Conservation (phyloP, 2,797 vertebrate species). For the Enteromius treurensis region DNA sequence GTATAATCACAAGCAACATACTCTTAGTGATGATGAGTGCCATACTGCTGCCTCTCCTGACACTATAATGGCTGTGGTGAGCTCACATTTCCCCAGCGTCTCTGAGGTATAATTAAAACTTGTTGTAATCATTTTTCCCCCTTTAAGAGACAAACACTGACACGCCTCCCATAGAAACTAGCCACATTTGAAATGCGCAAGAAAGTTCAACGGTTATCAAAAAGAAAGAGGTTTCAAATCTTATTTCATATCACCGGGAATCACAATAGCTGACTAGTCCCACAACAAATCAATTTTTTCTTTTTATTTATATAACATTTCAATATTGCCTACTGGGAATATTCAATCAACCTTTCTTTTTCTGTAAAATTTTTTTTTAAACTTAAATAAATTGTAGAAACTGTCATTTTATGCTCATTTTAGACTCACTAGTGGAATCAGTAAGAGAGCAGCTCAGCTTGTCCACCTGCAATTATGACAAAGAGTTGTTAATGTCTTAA, state of each 20-base stretch:
- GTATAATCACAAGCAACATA: conserved; percentile 47
- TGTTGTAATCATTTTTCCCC: conserved; percentile 54
- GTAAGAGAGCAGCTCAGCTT: neutral
- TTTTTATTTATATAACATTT: neutral
- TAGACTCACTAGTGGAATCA: neutral
- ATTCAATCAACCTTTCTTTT: neutral
- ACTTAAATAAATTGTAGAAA: neutral
- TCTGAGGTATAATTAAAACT: conserved; percentile 66
- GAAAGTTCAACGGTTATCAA: neutral
- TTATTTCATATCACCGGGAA: neutral
- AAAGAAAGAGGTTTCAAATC: neutral
- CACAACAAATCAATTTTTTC: neutral
- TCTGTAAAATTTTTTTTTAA: too few relatives aligned
- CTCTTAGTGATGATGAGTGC: conserved; percentile 31
- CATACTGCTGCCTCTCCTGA: conserved; percentile 44
- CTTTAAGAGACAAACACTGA: conserved; percentile 40
- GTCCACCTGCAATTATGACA: neutral
- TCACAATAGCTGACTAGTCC: neutral
- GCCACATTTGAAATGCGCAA: neutral
- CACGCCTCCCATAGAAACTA: conserved; percentile 10
- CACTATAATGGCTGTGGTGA: conserved; percentile 60
- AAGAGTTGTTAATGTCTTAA: conserved; percentile 8
- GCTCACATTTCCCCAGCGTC: conserved; percentile 21
- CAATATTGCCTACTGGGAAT: neutral
- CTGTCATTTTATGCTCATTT: neutral